Evolutionary conservation across 2,113 vertebrate genomes (phyloP), one percentile per base, ranked within the genome.

Genomic region (Petrocephalus zakoni): DNA sequence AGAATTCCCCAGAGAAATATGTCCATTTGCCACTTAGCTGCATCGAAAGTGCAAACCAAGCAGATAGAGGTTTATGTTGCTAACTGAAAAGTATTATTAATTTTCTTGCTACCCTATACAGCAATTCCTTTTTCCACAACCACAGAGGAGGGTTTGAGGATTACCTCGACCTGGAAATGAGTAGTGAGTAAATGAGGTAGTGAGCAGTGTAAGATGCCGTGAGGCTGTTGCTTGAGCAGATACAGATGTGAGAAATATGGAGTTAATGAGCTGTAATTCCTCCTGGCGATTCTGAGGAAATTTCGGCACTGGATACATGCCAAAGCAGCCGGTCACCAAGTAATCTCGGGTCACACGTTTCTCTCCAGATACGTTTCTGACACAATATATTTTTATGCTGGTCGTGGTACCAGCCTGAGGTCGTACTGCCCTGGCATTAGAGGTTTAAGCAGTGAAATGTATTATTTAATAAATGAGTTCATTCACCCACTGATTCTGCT

Each of bases 311-410:
- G 51, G 34, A 34, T 84, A 87, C 87, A 64, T 87, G 34, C n/a
- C n/a, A 68, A 55, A 37, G 29, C 89, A 72, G 86, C 37, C 53
- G 88, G 56, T 87, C 25, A 81, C 25, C 37, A 85, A 42, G 84
- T 86, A 89, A 92, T 91, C 90, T 81, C 56, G 29, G 82, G 89
- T 90, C 87, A 90, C 88, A 90, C 52, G 29, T 42, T 88, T 90
- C 25, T 25, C 37, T 91, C 78, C 89, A 89, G 88, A 89, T 15
- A 75, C 55, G 17, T 87, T 72, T 51, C 29, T n/a, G 34, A 72
- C 68, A 88, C 55, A 64, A n/a, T 86, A 47, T 19, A 56, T 52
- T 53, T 64, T 72, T 86, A 58, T 68, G 19, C 83, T 52, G 83
- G 82, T 53, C 10, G 22, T 72, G 61, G 5, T 68, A 6, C n/a